Conservation (phyloP, 2,797 vertebrate species). For the Macropodus opercularis region DNA sequence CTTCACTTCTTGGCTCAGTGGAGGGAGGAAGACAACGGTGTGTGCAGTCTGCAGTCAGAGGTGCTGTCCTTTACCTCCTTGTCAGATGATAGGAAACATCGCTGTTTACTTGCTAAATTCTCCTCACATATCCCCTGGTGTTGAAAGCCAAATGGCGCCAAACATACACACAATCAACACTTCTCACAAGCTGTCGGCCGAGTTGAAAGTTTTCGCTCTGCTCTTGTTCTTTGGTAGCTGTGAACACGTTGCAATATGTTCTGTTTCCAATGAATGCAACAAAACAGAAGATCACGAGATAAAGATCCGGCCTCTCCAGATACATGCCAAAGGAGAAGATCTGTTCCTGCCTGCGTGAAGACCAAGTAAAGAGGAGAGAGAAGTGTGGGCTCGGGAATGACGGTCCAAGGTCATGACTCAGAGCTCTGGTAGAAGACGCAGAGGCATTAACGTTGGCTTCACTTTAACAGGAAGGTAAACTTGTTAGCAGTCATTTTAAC, state of each 20-base stretch:
- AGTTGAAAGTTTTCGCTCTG: neutral
- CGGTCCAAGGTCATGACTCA: slow-evolving; percentile 30
- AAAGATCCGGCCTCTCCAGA: neutral
- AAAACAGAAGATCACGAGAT: neutral
- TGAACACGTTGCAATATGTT: slow-evolving; percentile 13
- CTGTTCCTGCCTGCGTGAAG: neutral
- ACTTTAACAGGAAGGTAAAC: slow-evolving; percentile 13
- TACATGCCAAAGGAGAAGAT: too few relatives aligned
- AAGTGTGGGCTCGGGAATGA: slow-evolving; percentile 35
- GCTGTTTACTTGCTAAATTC: slow-evolving; percentile 8
- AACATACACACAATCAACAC: neutral
- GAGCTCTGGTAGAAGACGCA: slow-evolving; percentile 59
- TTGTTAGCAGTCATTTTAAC: slow-evolving; percentile 31
- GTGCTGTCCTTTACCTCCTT: slow-evolving; percentile 25
- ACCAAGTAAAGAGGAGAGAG: slow-evolving; percentile 10
- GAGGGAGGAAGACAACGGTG: slow-evolving; percentile 16
- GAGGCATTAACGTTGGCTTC: slow-evolving; percentile 15
- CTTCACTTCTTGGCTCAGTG: slow-evolving; percentile 30
- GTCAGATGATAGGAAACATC: neutral
- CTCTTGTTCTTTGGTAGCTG: neutral
- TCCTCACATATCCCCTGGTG: neutral
- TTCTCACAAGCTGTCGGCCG: slow-evolving; percentile 14
- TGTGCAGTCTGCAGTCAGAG: slow-evolving; percentile 22
- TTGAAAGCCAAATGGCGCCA: slow-evolving; percentile 18
- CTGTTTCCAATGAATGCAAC: neutral